phyloP scores from a whole-genome alignment of 1,140 invertebrate species.

The Caenorhabditis briggsae region DNA sequence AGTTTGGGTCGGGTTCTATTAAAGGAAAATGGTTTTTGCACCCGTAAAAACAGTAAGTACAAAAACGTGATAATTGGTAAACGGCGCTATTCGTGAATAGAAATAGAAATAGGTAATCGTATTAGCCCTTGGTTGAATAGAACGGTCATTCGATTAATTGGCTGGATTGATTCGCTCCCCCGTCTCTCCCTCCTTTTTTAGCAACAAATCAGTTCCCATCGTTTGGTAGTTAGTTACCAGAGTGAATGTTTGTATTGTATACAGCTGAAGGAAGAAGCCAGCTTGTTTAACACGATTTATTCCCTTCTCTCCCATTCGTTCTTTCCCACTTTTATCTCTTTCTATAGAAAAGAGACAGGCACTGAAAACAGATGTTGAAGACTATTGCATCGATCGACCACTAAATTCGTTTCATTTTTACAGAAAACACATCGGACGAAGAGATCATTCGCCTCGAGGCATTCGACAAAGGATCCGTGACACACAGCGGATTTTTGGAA shows the following conservation, averaged over 20 bases:
- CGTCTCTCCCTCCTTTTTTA: no score
- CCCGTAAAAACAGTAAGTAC: neutral
- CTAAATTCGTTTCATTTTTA: neutral
- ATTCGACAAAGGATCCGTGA: slow-evolving; percentile 39
- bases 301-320: neutral
- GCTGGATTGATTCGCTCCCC: neutral
- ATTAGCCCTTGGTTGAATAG: slow-evolving; percentile 22
- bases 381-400: neutral
- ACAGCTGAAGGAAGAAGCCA: neutral
- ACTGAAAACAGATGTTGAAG: slow-evolving; percentile 6
- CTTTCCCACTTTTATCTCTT: neutral
- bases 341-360: slow-evolving; percentile 9
- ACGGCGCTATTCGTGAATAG: no score
- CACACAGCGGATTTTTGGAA: slow-evolving; percentile 68
- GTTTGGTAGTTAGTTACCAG: neutral
- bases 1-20: no score
- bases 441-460: slow-evolving; percentile 55
- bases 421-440: slow-evolving; percentile 50
- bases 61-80: slow-evolving; percentile 22
- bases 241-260: slow-evolving; percentile 3
- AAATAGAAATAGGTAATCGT: slow-evolving; percentile 39
- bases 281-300: neutral
- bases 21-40: neutral
- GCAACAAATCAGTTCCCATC: neutral
- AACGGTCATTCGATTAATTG: slow-evolving; percentile 47